Base-by-base conservation (phyloP, 2,113 vertebrate genomes). In the Cynopterus brachyotis region DNA sequence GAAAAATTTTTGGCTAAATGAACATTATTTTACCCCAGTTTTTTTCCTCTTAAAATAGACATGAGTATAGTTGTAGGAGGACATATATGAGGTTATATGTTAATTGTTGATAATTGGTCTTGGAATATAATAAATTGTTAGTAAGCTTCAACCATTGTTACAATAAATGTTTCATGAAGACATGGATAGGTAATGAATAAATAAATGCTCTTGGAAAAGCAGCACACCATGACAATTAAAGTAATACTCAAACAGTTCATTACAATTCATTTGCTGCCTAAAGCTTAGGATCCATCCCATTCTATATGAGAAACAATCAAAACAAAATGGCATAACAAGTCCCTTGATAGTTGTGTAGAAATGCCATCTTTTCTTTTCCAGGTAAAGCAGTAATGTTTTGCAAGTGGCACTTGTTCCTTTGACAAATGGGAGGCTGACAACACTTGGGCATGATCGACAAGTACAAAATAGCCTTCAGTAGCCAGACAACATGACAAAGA, bases 371-470 rank as follows among this genome's bases (percentile, higher is more conserved):
- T 92, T 64, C 84, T 70, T 92, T 91, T 94, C 87, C 87, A 57
- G 80, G 72, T 75, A 62, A 96, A 60, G 30, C 10, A 0, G 40
- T 30, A 80, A 96, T 86, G 35, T 6, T 42, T 75, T 55, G 22
- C 8, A 42, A 66, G 79, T 53, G 55, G 32, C 84, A 60, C 57
- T 92, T 97, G 83, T 73, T 67, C 69, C 66, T 96, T 87, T 94
- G 84, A 92, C 66, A 57, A 81, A 69, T 67, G 47, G 42, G 60
- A 94, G 28, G 22, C 66, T 94, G 90, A 91, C 92, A 69, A 64
- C 67, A 85, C 4, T 12, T 62, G 24, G 70, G 55, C 1, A 0
- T 40, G 20, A 30, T 4, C 94, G 87, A 91, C 76, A 69, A 85
- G 70, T 37, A 78, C 75, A 90, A 95, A 90, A 81, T 20, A 66